Conservation (phyloP, 2,113 vertebrate species). For the Chitala chitala region DNA sequence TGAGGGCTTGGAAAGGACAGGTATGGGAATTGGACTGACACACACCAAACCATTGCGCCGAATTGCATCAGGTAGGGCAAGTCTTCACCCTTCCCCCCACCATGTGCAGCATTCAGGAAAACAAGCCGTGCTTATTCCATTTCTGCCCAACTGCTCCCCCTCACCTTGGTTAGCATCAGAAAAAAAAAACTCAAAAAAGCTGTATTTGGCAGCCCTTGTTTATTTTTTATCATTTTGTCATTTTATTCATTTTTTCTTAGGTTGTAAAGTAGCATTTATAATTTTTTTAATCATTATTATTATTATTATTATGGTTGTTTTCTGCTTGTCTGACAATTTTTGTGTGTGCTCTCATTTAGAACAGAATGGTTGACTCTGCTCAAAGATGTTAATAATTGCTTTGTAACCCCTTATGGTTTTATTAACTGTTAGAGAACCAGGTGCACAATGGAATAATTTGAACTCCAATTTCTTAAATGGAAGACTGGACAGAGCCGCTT, state of each 20-base stretch:
- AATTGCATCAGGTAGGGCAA: conserved; percentile 65
- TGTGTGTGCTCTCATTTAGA: too few relatives aligned
- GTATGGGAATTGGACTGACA: conserved; percentile 36
- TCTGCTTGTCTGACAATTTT: too few relatives aligned
- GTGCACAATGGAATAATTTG: too few relatives aligned
- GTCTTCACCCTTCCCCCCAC: background rate
- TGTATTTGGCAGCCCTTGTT: background rate
- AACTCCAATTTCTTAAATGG: too few relatives aligned
- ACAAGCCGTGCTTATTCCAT: conserved; percentile 74
- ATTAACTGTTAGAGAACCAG: too few relatives aligned
- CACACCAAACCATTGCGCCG: conserved; percentile 59
- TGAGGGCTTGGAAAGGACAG: background rate
- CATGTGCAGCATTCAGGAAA: conserved; percentile 50
- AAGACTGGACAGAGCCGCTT: too few relatives aligned
- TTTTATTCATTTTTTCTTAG: background rate
- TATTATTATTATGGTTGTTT: too few relatives aligned
- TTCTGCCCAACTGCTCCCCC: conserved; percentile 27
- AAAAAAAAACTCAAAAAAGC: background rate
- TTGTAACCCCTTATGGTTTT: too few relatives aligned
- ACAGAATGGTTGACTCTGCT: too few relatives aligned
- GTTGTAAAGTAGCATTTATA: too few relatives aligned
- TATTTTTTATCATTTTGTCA: background rate
- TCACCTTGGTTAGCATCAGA: background rate
- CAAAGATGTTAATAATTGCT: too few relatives aligned
- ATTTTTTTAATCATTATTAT: too few relatives aligned